Evolutionary conservation across 2,888 invertebrate genomes (phyloP).

Genomic region (Mimumesa dahlbomi): DNA sequence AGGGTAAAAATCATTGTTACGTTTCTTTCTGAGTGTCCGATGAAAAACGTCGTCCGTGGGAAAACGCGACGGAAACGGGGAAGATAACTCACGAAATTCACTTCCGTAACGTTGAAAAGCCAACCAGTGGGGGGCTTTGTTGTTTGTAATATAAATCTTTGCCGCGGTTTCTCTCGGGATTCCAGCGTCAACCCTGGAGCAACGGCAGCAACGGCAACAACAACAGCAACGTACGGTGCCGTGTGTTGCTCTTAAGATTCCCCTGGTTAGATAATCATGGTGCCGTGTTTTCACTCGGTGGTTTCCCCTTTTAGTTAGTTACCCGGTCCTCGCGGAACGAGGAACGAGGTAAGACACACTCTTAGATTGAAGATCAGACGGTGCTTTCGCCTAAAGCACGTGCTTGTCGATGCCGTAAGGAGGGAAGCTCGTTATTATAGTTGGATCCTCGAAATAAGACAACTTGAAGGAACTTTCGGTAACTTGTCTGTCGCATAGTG

Average conservation of each 20-base stretch:
- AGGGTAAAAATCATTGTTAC: too few relatives aligned
- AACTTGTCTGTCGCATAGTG: too few relatives aligned
- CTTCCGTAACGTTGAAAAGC: too few relatives aligned
- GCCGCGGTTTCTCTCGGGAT: constrained; percentile 11
- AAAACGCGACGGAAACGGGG: too few relatives aligned
- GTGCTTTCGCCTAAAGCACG: constrained; percentile 47
- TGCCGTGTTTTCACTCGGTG: constrained; percentile 39
- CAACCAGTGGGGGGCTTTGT: too few relatives aligned
- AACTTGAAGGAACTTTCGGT: constrained; percentile 11
- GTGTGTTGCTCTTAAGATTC: constrained; percentile 26
- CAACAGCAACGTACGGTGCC: too few relatives aligned
- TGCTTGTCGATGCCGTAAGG: constrained; percentile 24
- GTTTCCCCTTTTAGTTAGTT: constrained; percentile 45
- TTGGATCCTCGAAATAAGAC: constrained; percentile 41
- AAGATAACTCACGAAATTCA: too few relatives aligned
- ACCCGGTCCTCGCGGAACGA: constrained; percentile 11
- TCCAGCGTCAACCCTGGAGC: constrained; percentile 4
- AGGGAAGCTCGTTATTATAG: constrained; percentile 45
- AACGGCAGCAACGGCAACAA: not conserved
- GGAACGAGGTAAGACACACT: constrained; percentile 34
- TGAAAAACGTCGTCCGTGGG: too few relatives aligned
- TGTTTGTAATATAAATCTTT: constrained; percentile 23
- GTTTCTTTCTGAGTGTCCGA: too few relatives aligned
- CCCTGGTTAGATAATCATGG: constrained; percentile 46
- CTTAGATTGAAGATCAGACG: constrained; percentile 52